Percentiles rank a stretch among this genome's conserved stretches.
Evolutionary conservation across 2,113 vertebrate genomes (phyloP).

Genomic region (Nycticryphes semicollaris): DNA sequence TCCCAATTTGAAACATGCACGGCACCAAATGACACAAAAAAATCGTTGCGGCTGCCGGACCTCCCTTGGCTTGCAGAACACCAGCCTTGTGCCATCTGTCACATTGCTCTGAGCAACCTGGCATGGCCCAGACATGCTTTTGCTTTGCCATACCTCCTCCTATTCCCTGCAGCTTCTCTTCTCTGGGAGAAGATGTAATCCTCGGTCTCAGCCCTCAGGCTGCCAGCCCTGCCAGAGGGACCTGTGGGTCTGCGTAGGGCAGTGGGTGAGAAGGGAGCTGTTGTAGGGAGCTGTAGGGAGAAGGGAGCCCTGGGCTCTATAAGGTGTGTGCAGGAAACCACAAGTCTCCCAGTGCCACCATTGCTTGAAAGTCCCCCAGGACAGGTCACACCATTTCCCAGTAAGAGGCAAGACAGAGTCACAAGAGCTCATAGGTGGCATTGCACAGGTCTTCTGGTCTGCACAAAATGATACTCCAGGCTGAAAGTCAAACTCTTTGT

Average conservation of each 20-base stretch:
- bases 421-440: background rate
- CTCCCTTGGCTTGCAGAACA: background rate
- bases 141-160: background rate
- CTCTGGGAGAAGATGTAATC: background rate
- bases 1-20: background rate
- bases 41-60: background rate
- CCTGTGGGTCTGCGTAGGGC: background rate
- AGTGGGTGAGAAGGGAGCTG: background rate
- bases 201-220: background rate
- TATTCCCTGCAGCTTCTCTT: background rate
- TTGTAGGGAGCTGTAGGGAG: background rate
- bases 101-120: background rate
- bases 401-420: background rate
- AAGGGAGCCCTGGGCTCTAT: background rate
- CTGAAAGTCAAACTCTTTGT: background rate
- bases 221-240: background rate
- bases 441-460: background rate
- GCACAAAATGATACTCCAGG: background rate
- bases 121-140: background rate
- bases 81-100: background rate
- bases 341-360: background rate
- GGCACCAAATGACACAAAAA: background rate
- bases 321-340: background rate
- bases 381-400: background rate
- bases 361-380: background rate